A percentile compares a stretch with the other conserved stretches of the same genome.
phyloP scores from a whole-genome alignment of 2,888 invertebrate species.

The Pherbina coryleti region DNA sequence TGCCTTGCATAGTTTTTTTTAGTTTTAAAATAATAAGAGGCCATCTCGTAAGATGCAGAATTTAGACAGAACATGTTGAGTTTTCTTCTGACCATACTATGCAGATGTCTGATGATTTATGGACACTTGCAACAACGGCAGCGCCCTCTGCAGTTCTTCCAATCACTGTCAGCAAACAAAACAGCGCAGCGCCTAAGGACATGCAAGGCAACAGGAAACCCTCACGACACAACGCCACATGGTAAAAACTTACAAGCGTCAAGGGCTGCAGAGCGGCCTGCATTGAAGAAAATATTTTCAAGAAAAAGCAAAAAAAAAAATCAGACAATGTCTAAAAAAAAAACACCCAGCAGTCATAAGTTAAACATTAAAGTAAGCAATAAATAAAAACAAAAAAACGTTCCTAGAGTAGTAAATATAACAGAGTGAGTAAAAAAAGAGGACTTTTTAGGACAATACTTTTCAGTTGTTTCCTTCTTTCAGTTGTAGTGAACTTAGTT shows the following conservation, averaged over 20 bases:
- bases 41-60: neutral
- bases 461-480: slow-evolving; percentile 11
- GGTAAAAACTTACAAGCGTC: neutral
- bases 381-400: slow-evolving; percentile 33
- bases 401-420: slow-evolving; percentile 17
- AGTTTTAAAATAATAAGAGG: neutral
- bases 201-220: neutral
- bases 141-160: slow-evolving; percentile 30
- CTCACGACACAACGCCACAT: neutral
- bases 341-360: neutral
- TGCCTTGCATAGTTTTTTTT: neutral
- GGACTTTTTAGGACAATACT: slow-evolving; percentile 2
- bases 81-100: slow-evolving; percentile 68
- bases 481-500: slow-evolving; percentile 30
- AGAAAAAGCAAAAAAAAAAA: neutral
- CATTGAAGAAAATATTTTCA: neutral
- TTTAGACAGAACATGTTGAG: neutral
- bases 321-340: neutral
- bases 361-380: neutral
- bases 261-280: slow-evolving; percentile 29
- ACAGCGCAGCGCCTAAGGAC: neutral
- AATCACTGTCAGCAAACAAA: neutral
- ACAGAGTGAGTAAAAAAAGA: slow-evolving; percentile 48
- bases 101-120: slow-evolving; percentile 68
- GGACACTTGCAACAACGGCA: slow-evolving; percentile 38